Base-by-base conservation (phyloP, 1,140 invertebrate species). In the Pseudomyrmex sp. region DNA sequence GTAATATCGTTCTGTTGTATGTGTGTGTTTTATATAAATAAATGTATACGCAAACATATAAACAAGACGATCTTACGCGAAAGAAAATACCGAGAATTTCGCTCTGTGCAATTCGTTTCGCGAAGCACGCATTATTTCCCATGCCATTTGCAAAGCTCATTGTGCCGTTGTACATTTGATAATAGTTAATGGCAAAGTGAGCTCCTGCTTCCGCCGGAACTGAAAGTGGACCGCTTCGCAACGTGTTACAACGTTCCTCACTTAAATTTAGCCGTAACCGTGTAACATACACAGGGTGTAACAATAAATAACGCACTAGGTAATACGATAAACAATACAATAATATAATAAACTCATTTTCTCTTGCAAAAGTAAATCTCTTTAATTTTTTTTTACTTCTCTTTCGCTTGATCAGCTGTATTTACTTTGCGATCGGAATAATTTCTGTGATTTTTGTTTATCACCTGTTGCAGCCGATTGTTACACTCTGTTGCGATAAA, bases 131-230 rank as follows among this genome's bases (percentile, higher is more conserved):
- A 35, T 79, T 74, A 44, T 79, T 87, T 87, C 74, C 69, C 85
- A 80, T 87, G 74, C 79, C n/a, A 2, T 12, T 15, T n/a, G 4
- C 35, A 12, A 12, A 50, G 52, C n/a, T 44, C 75, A 52, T 85
- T 82, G 75, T 23, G 77, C 59, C 63, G 35, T 35, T 35, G 58
- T 23, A 50, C 35, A n/a, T n/a, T 23, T 80, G 35, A 73, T 72
- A 72, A 85, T 74, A 76, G 76, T 75, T 61, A 50, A 66, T 58
- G 68, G 10, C 82, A 80, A 82, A 87, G 48, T 73, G 12, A 74
- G 50, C 70, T n/a, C 46, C 69, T 59, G 48, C 74, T 89, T 89
- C 87, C 87, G 87, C 62, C 74, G 84, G 86, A 88, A 88, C 74
- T 88, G 86, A 88, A 89, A 88, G 74, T 88, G 73, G 77, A 85